Evolutionary conservation across 2,888 invertebrate species (phyloP), one percentile per base, ranked within the genome.

Genomic region (Gymnocheta viridis): DNA sequence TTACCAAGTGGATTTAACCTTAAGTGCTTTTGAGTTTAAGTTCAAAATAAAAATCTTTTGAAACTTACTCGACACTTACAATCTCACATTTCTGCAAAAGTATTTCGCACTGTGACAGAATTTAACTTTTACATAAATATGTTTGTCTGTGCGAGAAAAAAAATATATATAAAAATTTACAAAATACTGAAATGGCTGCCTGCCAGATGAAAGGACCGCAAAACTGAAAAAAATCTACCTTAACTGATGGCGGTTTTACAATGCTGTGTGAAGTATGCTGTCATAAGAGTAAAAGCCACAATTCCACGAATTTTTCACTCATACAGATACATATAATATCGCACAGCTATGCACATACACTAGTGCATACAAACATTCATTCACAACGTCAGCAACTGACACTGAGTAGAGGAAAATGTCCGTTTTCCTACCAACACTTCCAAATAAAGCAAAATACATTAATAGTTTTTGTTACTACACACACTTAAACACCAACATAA

Each of bases 241-340:
- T 84, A 84, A 84, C 84, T 84, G 84, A 84, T 84, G 84, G 84
- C 69, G 81, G 84, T 84, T 84, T 81, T 69, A 58, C 72, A 73
- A 69, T 62, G 62, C 69, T 81, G 84, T 84, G 84, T 84, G 84
- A 84, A 84, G 60, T 81, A 49, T 81, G 73, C 84, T 81, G 84
- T 84, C 84, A 81, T 84, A 84, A 84, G 81, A 81, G 62, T 35
- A 81, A 78, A 77, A 81, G 73, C 84, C 81, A 60, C 81, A 81
- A 27, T 49, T 72, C 54, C 67, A 82, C 69, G 60, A 62, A 72
- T 38, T 62, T 35, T 64, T 62, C 54, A 10, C 17, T 17, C 49
- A 41, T 32, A 70, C 14, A 56, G 49, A 58, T 17, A 66, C 35
- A 80, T 29, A 49, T 67, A 77, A 19, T 58, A 6, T 12, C 44